phyloP scores from a whole-genome alignment of 2,888 invertebrate species.

The Cantharis lateralis region DNA sequence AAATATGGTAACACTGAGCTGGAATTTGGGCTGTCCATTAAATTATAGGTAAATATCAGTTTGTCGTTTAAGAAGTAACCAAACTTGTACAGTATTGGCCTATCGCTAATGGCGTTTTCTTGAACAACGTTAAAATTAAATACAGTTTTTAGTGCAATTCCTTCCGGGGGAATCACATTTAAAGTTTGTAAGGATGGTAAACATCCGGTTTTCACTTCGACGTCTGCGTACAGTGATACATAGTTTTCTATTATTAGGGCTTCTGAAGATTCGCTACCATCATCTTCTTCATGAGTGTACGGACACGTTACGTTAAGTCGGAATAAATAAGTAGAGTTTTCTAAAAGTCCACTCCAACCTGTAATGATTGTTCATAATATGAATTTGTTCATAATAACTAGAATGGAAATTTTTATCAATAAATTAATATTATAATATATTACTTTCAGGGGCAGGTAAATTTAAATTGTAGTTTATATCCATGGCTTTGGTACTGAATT shows the following conservation, averaged over 20 bases:
- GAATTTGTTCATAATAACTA: too few relatives aligned
- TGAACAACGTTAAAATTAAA: constrained; percentile 8
- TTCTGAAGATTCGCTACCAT: constrained; percentile 1
- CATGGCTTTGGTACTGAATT: constrained; percentile 11
- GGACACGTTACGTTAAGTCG: constrained; percentile 23
- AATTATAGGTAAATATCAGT: constrained; percentile 3
- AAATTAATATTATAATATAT: not conserved
- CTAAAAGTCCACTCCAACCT: constrained; percentile 12
- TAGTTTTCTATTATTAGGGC: not conserved
- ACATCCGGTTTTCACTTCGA: constrained; percentile 1
- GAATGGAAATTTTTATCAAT: too few relatives aligned
- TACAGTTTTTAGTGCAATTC: constrained; percentile 13
- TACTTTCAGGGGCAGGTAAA: constrained; percentile 10
- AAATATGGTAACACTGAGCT: constrained; percentile 14
- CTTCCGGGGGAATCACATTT: constrained; percentile 1
- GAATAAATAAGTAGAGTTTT: constrained; percentile 13
- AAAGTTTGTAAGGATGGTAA: constrained; percentile 1
- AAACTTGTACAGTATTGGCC: constrained; percentile 15
- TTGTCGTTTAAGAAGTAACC: constrained; percentile 16
- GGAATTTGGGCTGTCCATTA: constrained; percentile 2
- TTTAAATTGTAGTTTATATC: constrained; percentile 17
- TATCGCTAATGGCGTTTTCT: not conserved
- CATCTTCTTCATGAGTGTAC: not conserved
- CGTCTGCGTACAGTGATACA: constrained; percentile 7
- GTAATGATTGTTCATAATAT: too few relatives aligned